Conservation (phyloP, 2,888 invertebrate species). For the Mantis religiosa region DNA sequence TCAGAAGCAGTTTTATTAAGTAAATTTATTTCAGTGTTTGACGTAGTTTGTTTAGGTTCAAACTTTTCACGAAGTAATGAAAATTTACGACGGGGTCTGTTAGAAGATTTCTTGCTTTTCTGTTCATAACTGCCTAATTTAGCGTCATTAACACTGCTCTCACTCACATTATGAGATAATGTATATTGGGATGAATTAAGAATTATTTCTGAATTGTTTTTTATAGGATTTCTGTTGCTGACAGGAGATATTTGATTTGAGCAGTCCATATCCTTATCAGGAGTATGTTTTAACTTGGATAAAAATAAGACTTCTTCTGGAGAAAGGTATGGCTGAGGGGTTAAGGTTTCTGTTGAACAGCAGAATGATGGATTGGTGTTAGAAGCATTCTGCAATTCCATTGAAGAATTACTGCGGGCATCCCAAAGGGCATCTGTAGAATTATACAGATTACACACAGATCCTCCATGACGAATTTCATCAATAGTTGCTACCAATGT, state of each 20-base stretch:
- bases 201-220: background rate
- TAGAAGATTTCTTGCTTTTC: constrained; percentile 32
- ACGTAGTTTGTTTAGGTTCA: constrained; percentile 41
- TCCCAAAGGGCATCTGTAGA: constrained; percentile 26
- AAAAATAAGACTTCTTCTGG: constrained; percentile 47
- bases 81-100: constrained; percentile 54
- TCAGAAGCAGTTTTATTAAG: background rate
- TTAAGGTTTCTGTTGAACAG: background rate
- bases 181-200: background rate
- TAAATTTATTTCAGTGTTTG: background rate
- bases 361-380: background rate
- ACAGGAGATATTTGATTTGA: background rate
- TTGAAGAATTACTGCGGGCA: background rate
- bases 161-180: background rate
- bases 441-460: constrained; percentile 50
- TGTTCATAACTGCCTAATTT: background rate
- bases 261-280: constrained; percentile 32
- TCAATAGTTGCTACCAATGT: constrained; percentile 61
- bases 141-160: background rate
- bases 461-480: constrained; percentile 56
- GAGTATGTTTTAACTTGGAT: constrained; percentile 43
- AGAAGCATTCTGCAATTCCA: background rate
- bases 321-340: constrained; percentile 48
- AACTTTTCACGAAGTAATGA: constrained; percentile 56
- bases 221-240: background rate